phyloP scores from a whole-genome alignment of 1,140 invertebrate species.

The Oryctes rhinoceros region DNA sequence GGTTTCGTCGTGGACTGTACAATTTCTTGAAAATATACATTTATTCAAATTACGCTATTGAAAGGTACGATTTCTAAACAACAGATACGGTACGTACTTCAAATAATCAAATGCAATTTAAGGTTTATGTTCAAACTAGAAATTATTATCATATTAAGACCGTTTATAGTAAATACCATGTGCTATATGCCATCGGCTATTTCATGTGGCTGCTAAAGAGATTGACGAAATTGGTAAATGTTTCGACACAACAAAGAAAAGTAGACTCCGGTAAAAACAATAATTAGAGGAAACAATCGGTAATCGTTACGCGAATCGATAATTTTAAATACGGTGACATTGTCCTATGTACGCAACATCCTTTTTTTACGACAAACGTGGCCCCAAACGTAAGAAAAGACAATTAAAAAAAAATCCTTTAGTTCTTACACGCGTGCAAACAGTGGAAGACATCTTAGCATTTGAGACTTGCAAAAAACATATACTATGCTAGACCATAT shows the following conservation, averaged over 20 bases:
- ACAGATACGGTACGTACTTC: no score
- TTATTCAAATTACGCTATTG: no score
- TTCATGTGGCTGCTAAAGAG: not conserved
- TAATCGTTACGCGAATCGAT: constrained; percentile 24
- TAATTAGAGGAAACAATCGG: constrained; percentile 18
- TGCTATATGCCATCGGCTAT: no score
- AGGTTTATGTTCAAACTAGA: no score
- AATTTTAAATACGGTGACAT: constrained; percentile 25
- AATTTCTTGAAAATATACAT: no score
- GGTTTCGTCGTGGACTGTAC: no score
- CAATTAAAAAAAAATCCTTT: not conserved
- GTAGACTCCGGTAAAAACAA: not conserved
- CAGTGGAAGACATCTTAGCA: not conserved
- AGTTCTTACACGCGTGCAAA: not conserved
- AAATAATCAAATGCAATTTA: no score
- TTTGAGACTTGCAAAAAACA: not conserved
- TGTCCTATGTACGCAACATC: constrained; percentile 23
- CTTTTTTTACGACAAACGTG: not conserved
- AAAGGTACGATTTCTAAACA: no score
- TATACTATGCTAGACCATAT: not conserved
- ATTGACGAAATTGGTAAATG: not conserved
- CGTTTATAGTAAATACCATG: no score
- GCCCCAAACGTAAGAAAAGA: constrained; percentile 6
- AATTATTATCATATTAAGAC: no score
- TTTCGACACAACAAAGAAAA: not conserved